A percentile compares a stretch with the other conserved stretches of the same genome.
Conservation (phyloP, 2,888 invertebrate species). For the Dexiosoma caninum region DNA sequence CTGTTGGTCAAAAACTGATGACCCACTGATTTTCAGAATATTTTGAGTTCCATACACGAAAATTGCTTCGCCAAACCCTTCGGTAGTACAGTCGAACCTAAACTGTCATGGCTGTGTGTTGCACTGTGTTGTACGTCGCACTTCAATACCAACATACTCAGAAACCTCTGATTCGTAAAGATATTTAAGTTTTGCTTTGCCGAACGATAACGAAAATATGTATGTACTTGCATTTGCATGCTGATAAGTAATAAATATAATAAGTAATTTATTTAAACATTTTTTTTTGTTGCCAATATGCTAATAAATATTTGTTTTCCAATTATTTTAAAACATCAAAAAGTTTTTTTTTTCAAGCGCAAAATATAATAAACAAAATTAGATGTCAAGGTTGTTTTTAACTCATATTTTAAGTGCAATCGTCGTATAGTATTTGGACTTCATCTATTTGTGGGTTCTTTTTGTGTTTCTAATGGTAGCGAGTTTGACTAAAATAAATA, state of each 20-base stretch:
- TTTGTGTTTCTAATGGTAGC: not conserved
- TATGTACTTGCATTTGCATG: too few species aligned
- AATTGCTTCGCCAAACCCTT: too few species aligned
- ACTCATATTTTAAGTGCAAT: not conserved
- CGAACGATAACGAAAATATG: too few species aligned
- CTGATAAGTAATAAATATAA: not conserved
- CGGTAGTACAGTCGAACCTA: too few species aligned
- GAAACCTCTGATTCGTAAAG: too few species aligned
- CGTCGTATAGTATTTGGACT: not conserved
- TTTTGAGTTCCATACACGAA: too few species aligned
- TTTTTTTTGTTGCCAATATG: not conserved
- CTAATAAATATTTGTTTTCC: conserved; percentile 20
- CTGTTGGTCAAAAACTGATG: too few species aligned
- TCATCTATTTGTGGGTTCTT: not conserved
- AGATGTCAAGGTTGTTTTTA: conserved; percentile 24
- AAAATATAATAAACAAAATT: conserved; percentile 1
- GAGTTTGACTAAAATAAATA: not conserved
- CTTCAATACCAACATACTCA: too few species aligned
- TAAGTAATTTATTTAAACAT: not conserved
- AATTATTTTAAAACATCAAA: conserved; percentile 23
- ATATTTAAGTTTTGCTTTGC: too few species aligned
- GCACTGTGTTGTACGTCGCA: too few species aligned
- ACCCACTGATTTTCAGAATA: too few species aligned
- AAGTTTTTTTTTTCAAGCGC: not conserved
- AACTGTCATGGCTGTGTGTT: too few species aligned